Percentiles rank a stretch among this genome's conserved stretches.
Evolutionary conservation across 1,140 invertebrate genomes (phyloP).

Genomic region (Apis dorsata): DNA sequence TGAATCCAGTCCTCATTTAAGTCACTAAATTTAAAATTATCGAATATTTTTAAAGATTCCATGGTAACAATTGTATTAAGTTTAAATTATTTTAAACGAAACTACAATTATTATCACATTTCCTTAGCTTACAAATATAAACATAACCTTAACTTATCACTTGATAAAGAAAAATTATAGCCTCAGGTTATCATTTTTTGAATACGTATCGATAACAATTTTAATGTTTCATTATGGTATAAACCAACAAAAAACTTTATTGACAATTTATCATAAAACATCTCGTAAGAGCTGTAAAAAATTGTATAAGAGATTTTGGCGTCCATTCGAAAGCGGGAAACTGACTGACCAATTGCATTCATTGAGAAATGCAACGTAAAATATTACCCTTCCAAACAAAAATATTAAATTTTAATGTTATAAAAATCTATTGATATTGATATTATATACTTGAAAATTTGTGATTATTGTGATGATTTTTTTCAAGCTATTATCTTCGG

Average conservation of each 20-base stretch:
- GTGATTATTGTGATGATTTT: no score
- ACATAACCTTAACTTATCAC: slow-evolving; percentile 70
- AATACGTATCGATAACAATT: slow-evolving; percentile 32
- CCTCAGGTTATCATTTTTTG: slow-evolving; percentile 60
- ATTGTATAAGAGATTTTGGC: slow-evolving; percentile 5
- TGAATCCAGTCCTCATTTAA: slow-evolving; percentile 79
- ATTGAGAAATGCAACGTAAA: neutral
- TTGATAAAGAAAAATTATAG: slow-evolving; percentile 33
- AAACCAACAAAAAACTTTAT: slow-evolving; percentile 7
- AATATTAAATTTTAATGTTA: no score
- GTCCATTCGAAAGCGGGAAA: slow-evolving; percentile 56
- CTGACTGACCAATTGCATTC: slow-evolving; percentile 34
- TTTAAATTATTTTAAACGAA: slow-evolving; percentile 40
- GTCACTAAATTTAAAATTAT: slow-evolving; percentile 72
- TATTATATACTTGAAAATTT: no score
- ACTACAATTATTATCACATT: slow-evolving; percentile 44
- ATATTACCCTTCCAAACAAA: neutral
- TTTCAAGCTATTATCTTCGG: neutral
- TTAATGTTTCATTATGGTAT: slow-evolving; percentile 19
- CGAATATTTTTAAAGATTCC: slow-evolving; percentile 72
- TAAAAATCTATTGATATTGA: no score
- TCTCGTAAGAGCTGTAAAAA: slow-evolving; percentile 27
- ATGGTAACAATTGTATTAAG: slow-evolving; percentile 54
- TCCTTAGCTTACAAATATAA: slow-evolving; percentile 46
- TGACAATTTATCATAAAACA: slow-evolving; percentile 29